Base-by-base conservation (phyloP, 2,113 vertebrate species). In the Oreocharis arfaki region DNA sequence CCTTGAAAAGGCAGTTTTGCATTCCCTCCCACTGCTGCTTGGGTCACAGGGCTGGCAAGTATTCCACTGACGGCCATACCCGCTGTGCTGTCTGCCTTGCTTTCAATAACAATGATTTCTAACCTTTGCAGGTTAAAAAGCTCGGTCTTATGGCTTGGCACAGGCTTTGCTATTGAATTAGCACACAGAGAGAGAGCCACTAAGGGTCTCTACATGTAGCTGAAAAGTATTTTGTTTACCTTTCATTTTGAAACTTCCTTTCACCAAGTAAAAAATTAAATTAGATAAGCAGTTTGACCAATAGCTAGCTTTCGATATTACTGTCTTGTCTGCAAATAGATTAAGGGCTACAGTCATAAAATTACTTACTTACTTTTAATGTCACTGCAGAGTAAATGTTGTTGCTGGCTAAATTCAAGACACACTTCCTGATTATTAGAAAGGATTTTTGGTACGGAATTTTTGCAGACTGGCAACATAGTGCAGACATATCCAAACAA, bases 161-260 rank as follows among this genome's bases (percentile, higher is more conserved):
- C 15, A 44, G 23, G 28, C 61, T 63, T 55, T 49, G 24, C 24
- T 91, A n/a, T 37, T 71, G 73, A 84, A 84, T 68, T 78, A 71
- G 56, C 33, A 44, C 39, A 15, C 0, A 3, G 15, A 84, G 39
- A 55, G 76, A n/a, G 14, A 87, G 53, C 26, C 63, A 57, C 14
- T 15, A 61, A 69, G 60, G 49, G 28, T 30, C 30, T 23, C 23
- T 68, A 44, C 3, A 16, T 9, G 18, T 42, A 92, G 85, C 3
- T 60, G 41, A 53, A 68, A 87, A 73, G 26, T 27, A 52, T 89
- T 94, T 89, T 84, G 75, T 91, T 82, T 95, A 90, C 44, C 15
- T 90, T 95, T 74, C 16, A 71, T 79, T 64, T 82, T 4, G 13
- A 68, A 75, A 64, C 37, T 52, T 78, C 37, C 32, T 87, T 89